phyloP scores from a whole-genome alignment of 37 sponge, comb jelly and placozoan genomes.

The Halisarca cf. caerulea region DNA sequence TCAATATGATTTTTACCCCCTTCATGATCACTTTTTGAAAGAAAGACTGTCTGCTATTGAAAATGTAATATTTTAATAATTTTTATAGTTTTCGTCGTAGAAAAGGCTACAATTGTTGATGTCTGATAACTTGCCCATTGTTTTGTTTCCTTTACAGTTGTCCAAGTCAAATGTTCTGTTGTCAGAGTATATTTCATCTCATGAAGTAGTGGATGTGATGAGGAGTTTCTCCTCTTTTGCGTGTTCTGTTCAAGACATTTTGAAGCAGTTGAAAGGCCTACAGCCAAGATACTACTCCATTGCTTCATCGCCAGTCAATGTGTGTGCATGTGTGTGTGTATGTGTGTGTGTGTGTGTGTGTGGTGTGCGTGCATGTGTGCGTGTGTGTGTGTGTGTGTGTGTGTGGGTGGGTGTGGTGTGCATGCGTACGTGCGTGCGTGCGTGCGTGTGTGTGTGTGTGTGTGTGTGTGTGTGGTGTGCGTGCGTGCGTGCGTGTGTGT shows the following conservation, averaged over 20 bases:
- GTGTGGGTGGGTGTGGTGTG: not conserved
- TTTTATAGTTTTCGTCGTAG: too few relatives aligned
- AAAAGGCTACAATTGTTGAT: too few relatives aligned
- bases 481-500: slow-evolving; percentile 2
- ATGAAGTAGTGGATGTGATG: slow-evolving; percentile 57
- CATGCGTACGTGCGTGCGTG: not conserved
- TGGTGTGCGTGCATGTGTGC: not conserved
- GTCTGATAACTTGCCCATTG: not conserved
- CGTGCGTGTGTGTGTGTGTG: not conserved
- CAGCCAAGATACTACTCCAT: slow-evolving; percentile 73
- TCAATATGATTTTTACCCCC: too few relatives aligned
- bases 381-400: not conserved
- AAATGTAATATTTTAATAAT: too few relatives aligned
- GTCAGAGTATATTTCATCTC: slow-evolving; percentile 19
- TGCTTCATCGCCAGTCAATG: slow-evolving; percentile 53
- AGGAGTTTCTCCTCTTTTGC: slow-evolving; percentile 41
- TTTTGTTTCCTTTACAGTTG: slow-evolving; percentile 14
- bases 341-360: slow-evolving; percentile 47
- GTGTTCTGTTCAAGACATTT: slow-evolving; percentile 15
- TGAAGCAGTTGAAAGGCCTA: slow-evolving; percentile 39
- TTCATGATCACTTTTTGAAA: too few relatives aligned
- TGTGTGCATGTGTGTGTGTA: slow-evolving; percentile 43
- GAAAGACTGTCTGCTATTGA: too few relatives aligned
- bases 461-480: not conserved
- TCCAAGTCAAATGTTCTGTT: slow-evolving; percentile 38